Conservation (phyloP, 1,140 invertebrate genomes). For the Ladona fulva region DNA sequence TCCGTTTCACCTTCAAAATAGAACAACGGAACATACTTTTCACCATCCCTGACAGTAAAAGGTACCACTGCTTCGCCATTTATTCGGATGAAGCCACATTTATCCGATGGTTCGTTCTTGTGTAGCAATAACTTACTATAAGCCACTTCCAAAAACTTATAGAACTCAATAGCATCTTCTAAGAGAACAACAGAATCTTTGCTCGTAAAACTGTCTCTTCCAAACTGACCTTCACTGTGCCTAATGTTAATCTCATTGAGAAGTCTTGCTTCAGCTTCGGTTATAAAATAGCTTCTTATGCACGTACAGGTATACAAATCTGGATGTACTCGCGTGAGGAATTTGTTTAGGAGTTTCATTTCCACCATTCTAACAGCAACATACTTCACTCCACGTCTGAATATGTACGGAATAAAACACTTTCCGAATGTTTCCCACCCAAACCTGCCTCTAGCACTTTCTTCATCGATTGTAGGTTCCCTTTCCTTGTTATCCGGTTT, state of each 20-base stretch:
- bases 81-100: conserved; percentile 88
- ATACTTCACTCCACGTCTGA: conserved; percentile 72
- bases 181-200: conserved; percentile 84
- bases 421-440: conserved; percentile 82
- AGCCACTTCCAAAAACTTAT: conserved; percentile 80
- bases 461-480: conserved; percentile 52
- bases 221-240: conserved; percentile 86
- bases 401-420: conserved; percentile 78
- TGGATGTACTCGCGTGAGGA: conserved; percentile 67
- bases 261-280: conserved; percentile 76
- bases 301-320: conserved; percentile 80
- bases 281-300: conserved; percentile 88
- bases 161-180: conserved; percentile 80
- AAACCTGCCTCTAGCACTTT: conserved; percentile 74
- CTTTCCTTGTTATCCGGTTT: background rate
- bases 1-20: conserved; percentile 90
- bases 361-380: conserved; percentile 88
- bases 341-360: conserved; percentile 74
- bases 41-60: conserved; percentile 71
- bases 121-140: conserved; percentile 64
- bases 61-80: conserved; percentile 91
- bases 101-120: conserved; percentile 48
- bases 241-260: conserved; percentile 88
- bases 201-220: conserved; percentile 75
- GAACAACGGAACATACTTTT: conserved; percentile 87